These are phyloP conservation scores for Nemotelus pantherinus DNA, from an alignment of 2,888 invertebrate species.

Conservation along the genomic window DNA sequence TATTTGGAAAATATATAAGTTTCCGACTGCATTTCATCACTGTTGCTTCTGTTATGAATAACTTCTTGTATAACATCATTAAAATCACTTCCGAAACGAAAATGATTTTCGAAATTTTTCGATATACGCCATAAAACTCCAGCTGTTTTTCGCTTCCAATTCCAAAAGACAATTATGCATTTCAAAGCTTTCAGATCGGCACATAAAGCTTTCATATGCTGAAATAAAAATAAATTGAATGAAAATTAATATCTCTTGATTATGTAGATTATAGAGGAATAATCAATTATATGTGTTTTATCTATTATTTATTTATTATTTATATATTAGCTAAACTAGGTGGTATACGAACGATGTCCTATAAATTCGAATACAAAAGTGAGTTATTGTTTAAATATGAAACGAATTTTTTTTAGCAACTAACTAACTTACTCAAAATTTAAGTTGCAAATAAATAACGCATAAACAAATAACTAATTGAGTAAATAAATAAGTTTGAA, in stretches of 20 bases:
- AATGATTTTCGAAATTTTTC: conserved; percentile 19
- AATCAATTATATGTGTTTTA: too few species aligned
- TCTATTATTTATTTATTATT: too few species aligned
- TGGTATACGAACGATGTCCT: too few species aligned
- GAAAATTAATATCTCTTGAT: neutral
- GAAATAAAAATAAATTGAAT: conserved; percentile 29
- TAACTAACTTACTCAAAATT: too few species aligned
- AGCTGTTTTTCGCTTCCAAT: conserved; percentile 63
- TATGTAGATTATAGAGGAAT: neutral
- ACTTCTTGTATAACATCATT: conserved; percentile 2
- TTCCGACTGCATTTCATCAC: neutral
- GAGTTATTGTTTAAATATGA: too few species aligned
- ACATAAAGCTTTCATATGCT: conserved; percentile 68
- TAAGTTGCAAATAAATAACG: too few species aligned
- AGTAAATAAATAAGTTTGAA: too few species aligned
- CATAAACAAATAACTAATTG: too few species aligned
- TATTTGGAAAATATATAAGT: neutral
- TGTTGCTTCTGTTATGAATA: neutral
- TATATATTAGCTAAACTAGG: too few species aligned
- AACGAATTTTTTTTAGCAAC: too few species aligned
- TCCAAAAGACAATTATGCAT: conserved; percentile 67
- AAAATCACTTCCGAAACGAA: conserved; percentile 2
- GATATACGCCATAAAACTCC: conserved; percentile 54
- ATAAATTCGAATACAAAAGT: too few species aligned
- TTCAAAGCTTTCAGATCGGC: conserved; percentile 67